Base-by-base conservation (phyloP, 2,113 vertebrate species). In the Eclectus roratus region DNA sequence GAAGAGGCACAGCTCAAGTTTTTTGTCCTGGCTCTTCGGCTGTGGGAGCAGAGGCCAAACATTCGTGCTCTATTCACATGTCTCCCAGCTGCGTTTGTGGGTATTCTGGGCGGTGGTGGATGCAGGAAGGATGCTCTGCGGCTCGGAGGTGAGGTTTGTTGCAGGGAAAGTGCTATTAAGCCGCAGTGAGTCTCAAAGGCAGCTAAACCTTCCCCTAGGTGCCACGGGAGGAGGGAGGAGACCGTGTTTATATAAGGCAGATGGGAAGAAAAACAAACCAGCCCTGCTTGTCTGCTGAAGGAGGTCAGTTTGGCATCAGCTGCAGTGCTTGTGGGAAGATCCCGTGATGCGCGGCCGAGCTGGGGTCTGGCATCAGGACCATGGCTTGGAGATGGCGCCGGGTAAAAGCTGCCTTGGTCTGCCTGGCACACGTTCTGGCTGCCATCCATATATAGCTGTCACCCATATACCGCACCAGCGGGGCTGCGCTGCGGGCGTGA, bases 381-480 rank as follows among this genome's bases (percentile, higher is more conserved):
- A 0, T 0, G 73, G 70, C 78, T 27, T 1, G 77, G 90, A 19
- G 80, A 17, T 25, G 84, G 35, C 7, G 28, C 35, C 49, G 68
- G 43, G 1, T 13, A 28, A 24, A 37, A 63, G 50, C 76, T 21
- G 55, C 53, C 33, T 58, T 58, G 56, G 33, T 24, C 13, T 24
- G 56, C 33, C 33, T 24, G 56, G 56, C 56, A 16, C 56, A 9
- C 56, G 35, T 21, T n/a, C 56, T 35, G 33, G 9, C 56, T 16
- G 56, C 33, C 56, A 24, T 58, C 56, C 56, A 1, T 35, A 16
- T 58, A 35, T 35, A 58, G 56, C 56, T 58, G n/a, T 58, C 55
- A 5, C 4, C 17, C 47, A 0, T 11, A 0, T 6, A 2, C 27
- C 17, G 6, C 17, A 0, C n/a, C n/a, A 10, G 4, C 10, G 2